phyloP scores from a whole-genome alignment of 2,113 vertebrate genomes.

The Zootoca vivipara region DNA sequence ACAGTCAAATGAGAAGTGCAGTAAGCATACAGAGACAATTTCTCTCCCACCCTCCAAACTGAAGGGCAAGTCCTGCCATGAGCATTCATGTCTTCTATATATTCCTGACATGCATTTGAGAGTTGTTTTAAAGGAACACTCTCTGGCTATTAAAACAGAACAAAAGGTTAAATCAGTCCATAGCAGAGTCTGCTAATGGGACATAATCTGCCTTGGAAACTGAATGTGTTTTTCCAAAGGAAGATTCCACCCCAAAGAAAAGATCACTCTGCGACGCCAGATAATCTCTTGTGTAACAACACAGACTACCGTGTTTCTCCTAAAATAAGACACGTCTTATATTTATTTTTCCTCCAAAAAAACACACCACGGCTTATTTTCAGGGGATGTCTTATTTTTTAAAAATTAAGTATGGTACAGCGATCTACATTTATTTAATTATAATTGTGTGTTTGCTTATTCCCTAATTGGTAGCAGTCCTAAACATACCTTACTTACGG shows the following conservation, averaged over 20 bases:
- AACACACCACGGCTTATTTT: too few species aligned
- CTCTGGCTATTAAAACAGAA: conserved; percentile 22
- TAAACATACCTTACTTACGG: too few species aligned
- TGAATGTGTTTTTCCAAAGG: conserved; percentile 2
- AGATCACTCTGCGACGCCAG: background rate
- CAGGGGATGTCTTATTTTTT: too few species aligned
- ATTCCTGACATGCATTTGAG: conserved; percentile 28
- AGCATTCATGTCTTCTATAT: background rate
- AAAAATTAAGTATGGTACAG: too few species aligned
- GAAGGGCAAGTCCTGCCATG: conserved; percentile 27
- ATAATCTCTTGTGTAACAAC: conserved; percentile 32
- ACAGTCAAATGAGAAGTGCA: conserved; percentile 14
- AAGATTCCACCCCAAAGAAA: background rate
- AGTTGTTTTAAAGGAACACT: conserved; percentile 23
- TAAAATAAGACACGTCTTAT: too few species aligned
- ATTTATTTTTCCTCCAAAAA: too few species aligned
- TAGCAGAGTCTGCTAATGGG: background rate
- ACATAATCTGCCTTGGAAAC: background rate
- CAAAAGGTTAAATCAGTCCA: background rate
- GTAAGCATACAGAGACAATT: conserved; percentile 28
- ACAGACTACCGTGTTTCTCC: too few species aligned
- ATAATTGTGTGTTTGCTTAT: too few species aligned
- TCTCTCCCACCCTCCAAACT: conserved; percentile 17
- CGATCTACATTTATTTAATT: too few species aligned
- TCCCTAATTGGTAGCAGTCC: too few species aligned